Base-by-base conservation (phyloP, 2,888 invertebrate species). In the Phasia obesa region DNA sequence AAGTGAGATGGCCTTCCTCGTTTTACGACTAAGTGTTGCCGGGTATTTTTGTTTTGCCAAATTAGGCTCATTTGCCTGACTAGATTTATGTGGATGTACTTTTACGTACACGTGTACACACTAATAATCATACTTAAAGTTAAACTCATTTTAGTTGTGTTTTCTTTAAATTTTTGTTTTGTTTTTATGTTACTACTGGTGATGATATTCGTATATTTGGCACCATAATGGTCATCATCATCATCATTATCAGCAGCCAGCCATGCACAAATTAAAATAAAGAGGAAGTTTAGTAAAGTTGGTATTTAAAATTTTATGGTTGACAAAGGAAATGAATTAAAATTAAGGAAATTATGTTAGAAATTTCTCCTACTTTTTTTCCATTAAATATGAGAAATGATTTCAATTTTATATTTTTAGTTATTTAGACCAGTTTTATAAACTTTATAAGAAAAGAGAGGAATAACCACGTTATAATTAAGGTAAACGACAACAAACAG, bases 321-420 rank as follows among this genome's bases (percentile, higher is more conserved):
- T 35, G 44, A 51, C 60, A 70, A 75, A 65, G 79, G 78, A 83
- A 79, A 79, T 83, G 79, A 83, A 83, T 79, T 83, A 83, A 83
- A 79, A 71, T 71, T 71, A 83, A 75, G 82, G 82, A 83, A 83
- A 79, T 83, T 79, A 83, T 83, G 65, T 59, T 74, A 75, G 57
- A 83, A 59, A 65, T 55, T 62, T 62, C 19, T 27, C 59, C 23
- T 78, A 42, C 51, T 19, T 25, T 55, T 7, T 35, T 38, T 19
- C 11, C 2, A 44, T 42, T 23, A 17, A 23, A 44, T 51, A 5
- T 7, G 2, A 44, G 13, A 57, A 71, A 71, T 71, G 47, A 67
- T 38, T 69, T 81, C 7, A 21, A 21, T 27, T 42, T 23, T 53
- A 31, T 44, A n/a, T 44, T 35, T 17, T 13, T 57, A 15, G 17